A percentile compares a stretch with the other conserved stretches of the same genome.
phyloP scores from a whole-genome alignment of 2,888 invertebrate genomes.

The Tanytarsus gracilentus region DNA sequence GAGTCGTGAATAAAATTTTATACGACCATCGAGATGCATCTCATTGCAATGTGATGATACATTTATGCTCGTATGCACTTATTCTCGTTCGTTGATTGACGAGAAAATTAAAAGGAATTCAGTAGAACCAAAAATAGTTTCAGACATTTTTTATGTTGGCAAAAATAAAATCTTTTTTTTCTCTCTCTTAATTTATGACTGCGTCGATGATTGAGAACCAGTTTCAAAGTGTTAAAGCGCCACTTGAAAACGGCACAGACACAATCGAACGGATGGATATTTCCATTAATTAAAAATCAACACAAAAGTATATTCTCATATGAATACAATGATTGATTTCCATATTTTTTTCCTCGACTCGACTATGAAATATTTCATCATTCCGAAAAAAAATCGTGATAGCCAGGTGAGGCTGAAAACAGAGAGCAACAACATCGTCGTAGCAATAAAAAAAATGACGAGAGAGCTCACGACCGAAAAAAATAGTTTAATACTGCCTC shows the following conservation, averaged over 20 bases:
- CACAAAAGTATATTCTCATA: background rate
- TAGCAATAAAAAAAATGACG: no score
- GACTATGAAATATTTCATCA: background rate
- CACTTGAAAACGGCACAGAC: background rate
- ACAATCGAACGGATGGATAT: background rate
- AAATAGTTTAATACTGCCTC: background rate
- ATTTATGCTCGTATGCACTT: conserved; percentile 19
- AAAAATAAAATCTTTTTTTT: background rate
- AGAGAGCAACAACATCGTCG: no score
- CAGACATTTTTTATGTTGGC: background rate
- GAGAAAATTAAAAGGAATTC: background rate
- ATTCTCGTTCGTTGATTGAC: conserved; percentile 7
- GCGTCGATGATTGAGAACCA: conserved; percentile 4
- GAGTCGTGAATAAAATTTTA: no score
- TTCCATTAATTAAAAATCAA: background rate
- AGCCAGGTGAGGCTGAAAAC: background rate
- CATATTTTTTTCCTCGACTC: background rate
- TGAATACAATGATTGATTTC: conserved; percentile 1
- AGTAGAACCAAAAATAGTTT: background rate
- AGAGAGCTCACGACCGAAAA: conserved; percentile 1
- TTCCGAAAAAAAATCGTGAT: background rate
- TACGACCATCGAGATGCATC: background rate
- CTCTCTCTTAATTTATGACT: conserved; percentile 2
- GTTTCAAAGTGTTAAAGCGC: background rate
- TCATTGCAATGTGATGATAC: background rate